phyloP scores from a whole-genome alignment of 2,888 invertebrate genomes.

The Caenorhabditis virilis region DNA sequence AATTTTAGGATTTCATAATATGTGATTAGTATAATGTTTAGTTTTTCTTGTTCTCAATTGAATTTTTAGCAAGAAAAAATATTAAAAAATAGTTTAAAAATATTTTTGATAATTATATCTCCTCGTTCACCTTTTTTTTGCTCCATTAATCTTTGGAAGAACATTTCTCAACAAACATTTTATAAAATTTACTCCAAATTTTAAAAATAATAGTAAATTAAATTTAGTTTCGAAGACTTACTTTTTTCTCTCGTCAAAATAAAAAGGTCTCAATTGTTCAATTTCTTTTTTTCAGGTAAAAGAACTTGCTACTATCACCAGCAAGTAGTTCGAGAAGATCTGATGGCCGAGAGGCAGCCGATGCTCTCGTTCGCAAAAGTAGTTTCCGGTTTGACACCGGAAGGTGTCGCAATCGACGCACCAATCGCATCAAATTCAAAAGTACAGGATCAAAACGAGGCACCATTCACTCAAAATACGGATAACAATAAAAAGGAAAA shows the following conservation, averaged over 20 bases:
- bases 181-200: not conserved
- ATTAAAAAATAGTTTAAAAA: not conserved
- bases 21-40: no score
- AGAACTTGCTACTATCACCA: constrained; percentile 36
- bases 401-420: constrained; percentile 2
- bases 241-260: not conserved
- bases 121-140: not conserved
- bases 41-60: not conserved
- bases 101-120: not conserved
- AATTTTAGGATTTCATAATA: no score
- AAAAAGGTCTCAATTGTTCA: not conserved
- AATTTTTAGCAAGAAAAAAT: not conserved
- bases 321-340: constrained; percentile 38
- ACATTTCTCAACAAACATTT: no score
- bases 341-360: constrained; percentile 58
- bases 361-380: constrained; percentile 60
- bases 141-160: not conserved
- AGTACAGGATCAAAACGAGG: constrained; percentile 7
- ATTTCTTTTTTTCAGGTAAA: constrained; percentile 26
- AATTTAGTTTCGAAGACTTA: not conserved
- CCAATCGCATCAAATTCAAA: constrained; percentile 4
- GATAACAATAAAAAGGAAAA: not conserved
- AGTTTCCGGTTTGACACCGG: constrained; percentile 47
- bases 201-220: not conserved
- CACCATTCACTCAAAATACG: constrained; percentile 1